These are phyloP conservation scores for Bos javanicus DNA, from an alignment of 2,113 vertebrate species.

Conservation along the genomic window DNA sequence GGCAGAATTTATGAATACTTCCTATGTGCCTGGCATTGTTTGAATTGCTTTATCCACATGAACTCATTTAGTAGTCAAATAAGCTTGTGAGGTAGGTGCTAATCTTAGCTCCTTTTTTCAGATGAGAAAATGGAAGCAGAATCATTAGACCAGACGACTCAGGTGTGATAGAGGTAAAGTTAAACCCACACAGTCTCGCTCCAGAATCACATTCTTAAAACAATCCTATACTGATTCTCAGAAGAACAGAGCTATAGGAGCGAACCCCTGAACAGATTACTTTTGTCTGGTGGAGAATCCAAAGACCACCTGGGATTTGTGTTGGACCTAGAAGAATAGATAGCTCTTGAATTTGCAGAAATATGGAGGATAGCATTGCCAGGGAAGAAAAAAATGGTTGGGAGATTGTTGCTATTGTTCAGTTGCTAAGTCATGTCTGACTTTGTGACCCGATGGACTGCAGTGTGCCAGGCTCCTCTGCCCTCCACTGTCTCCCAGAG, in stretches of 20 bases:
- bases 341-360: not conserved
- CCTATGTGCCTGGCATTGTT: not conserved
- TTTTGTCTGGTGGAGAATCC: not conserved
- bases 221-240: not conserved
- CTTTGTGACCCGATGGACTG: not conserved
- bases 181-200: not conserved
- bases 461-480: not conserved
- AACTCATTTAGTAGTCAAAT: not conserved
- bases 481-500: not conserved
- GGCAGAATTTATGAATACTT: not conserved
- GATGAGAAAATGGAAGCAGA: not conserved
- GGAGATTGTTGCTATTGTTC: not conserved
- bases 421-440: not conserved
- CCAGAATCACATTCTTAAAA: slow-evolving; percentile 21
- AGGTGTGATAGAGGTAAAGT: not conserved
- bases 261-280: not conserved
- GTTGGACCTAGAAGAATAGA: not conserved
- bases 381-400: not conserved
- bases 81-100: not conserved
- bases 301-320: not conserved
- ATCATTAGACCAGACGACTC: not conserved
- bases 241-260: not conserved
- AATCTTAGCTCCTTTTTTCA: not conserved
- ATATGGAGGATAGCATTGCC: not conserved
- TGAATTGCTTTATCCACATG: not conserved